Conservation (phyloP, 2,888 invertebrate genomes). For the Trisateles emortualis region DNA sequence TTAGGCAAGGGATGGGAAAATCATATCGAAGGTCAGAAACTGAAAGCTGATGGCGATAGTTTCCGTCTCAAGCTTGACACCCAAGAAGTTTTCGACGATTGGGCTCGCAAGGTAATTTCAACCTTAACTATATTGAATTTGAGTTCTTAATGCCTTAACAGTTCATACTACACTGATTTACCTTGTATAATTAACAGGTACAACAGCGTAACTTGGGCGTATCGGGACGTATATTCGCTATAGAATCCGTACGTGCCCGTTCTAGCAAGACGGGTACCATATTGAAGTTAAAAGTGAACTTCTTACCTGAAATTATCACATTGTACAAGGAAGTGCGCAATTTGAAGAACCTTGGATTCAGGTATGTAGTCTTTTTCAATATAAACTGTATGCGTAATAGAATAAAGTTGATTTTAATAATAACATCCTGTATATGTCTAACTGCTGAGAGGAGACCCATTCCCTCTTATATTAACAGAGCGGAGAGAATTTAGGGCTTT, state of each 20-base stretch:
- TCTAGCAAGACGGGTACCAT: slow-evolving; percentile 93
- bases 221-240: slow-evolving; percentile 97
- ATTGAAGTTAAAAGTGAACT: slow-evolving; percentile 97
- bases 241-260: slow-evolving; percentile 93
- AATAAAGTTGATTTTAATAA: background rate
- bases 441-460: no score
- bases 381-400: background rate
- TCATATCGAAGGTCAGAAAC: slow-evolving; percentile 98
- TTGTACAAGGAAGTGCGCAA: slow-evolving; percentile 99
- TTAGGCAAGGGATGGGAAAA: slow-evolving; percentile 99
- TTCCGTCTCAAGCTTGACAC: slow-evolving; percentile 98
- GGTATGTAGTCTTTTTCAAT: slow-evolving; percentile 63
- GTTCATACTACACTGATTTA: slow-evolving; percentile 5
- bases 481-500: no score
- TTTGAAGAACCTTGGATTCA: slow-evolving; percentile 97
- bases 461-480: no score
- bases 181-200: slow-evolving; percentile 76
- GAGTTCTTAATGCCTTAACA: background rate
- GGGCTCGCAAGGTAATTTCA: slow-evolving; percentile 92
- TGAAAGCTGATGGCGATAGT: slow-evolving; percentile 99
- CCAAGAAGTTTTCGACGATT: slow-evolving; percentile 99
- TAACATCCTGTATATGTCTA: no score
- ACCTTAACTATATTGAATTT: background rate
- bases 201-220: slow-evolving; percentile 98
- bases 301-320: slow-evolving; percentile 98